Evolutionary conservation across 1,140 invertebrate genomes (phyloP).

Genomic region (Hylyphantes graminicola): DNA sequence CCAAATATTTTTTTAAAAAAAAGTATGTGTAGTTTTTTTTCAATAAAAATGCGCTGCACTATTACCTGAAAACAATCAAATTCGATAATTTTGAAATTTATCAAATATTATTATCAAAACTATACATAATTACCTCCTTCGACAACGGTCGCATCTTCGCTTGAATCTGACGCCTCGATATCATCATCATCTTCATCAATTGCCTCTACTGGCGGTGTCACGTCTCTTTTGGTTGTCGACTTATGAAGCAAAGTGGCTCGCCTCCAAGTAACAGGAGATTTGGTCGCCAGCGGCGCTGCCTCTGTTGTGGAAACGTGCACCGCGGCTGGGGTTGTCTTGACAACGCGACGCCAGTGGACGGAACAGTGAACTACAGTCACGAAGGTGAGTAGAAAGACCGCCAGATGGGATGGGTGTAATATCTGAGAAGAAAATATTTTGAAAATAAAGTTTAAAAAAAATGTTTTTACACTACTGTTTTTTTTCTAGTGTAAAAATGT

Average conservation of each 20-base stretch:
- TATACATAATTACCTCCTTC: constrained; percentile 5
- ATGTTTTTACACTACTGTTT: neutral
- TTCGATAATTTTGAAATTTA: neutral
- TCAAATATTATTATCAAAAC: neutral
- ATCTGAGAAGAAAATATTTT: neutral
- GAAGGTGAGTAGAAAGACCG: constrained; percentile 2
- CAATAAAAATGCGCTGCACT: neutral
- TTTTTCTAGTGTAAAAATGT: too few relatives aligned
- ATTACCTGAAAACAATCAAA: neutral
- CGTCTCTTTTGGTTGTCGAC: constrained; percentile 22
- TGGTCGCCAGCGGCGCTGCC: neutral
- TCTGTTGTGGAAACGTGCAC: neutral
- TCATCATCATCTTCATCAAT: constrained; percentile 6
- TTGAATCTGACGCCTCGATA: constrained; percentile 24
- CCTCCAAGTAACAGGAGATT: constrained; percentile 37
- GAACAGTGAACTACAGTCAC: constrained; percentile 1
- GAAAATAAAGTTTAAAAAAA: neutral
- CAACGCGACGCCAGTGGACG: constrained; percentile 28
- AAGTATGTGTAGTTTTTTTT: neutral
- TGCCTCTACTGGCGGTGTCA: neutral
- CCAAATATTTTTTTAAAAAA: neutral
- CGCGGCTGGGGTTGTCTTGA: neutral
- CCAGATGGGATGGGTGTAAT: neutral
- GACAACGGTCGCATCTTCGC: neutral
- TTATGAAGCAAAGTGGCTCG: constrained; percentile 22